Evolutionary conservation across 2,888 invertebrate species (phyloP).

Genomic region (Drosophila quinaria): DNA sequence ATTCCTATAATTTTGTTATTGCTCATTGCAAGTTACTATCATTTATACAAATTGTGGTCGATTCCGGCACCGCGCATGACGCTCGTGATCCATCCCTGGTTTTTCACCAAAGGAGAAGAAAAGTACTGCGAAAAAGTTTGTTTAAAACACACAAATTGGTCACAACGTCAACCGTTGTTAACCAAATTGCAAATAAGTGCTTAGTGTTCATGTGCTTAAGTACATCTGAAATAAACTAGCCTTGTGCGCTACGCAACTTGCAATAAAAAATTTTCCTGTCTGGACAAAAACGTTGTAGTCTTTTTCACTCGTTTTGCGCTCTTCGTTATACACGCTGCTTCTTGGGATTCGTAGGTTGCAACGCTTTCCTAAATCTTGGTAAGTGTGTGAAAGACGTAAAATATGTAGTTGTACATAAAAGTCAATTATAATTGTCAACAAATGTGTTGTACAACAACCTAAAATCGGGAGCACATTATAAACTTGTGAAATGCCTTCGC

Average conservation of each 20-base stretch:
- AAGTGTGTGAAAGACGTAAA: slow-evolving; percentile 53
- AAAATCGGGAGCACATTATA: slow-evolving; percentile 40
- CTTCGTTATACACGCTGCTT: slow-evolving; percentile 72
- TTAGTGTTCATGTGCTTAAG: slow-evolving; percentile 41
- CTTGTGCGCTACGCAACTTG: slow-evolving; percentile 28
- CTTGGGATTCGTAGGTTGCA: slow-evolving; percentile 58
- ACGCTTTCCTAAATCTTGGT: slow-evolving; percentile 67
- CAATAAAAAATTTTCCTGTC: slow-evolving; percentile 46
- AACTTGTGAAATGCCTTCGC: slow-evolving; percentile 74
- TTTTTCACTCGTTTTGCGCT: slow-evolving; percentile 79
- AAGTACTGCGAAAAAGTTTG: slow-evolving; percentile 70
- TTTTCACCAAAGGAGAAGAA: slow-evolving; percentile 68
- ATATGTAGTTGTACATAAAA: slow-evolving; percentile 23
- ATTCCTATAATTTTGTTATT: not conserved
- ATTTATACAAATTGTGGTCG: slow-evolving; percentile 32
- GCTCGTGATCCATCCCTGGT: slow-evolving; percentile 58
- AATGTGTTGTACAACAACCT: slow-evolving; percentile 42
- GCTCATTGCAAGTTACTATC: not conserved
- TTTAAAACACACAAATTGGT: slow-evolving; percentile 67
- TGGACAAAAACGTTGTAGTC: slow-evolving; percentile 64
- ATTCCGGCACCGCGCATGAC: slow-evolving; percentile 65
- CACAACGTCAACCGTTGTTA: slow-evolving; percentile 63
- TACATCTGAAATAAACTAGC: slow-evolving; percentile 25
- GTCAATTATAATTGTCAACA: slow-evolving; percentile 32
- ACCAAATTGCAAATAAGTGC: slow-evolving; percentile 45